Evolutionary conservation across 2,888 invertebrate genomes (phyloP).

Genomic region (Therioaphis trifolii): DNA sequence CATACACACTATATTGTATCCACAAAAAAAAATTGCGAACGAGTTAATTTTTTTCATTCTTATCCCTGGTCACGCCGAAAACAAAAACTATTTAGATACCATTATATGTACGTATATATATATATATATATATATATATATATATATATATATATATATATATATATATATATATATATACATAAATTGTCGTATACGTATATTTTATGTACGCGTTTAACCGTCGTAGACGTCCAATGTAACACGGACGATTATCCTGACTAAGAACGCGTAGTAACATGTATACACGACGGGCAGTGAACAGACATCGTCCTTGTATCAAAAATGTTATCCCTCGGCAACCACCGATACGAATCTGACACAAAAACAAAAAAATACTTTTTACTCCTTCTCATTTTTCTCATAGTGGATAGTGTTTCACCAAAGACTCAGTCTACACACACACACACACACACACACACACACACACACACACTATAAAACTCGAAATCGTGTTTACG

Average conservation of each 20-base stretch:
- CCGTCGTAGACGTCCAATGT: background rate
- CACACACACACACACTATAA: background rate
- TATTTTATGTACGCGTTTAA: background rate
- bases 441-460: background rate
- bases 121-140: no score
- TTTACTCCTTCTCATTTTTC: background rate
- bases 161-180: no score
- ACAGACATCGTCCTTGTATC: background rate
- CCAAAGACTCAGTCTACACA: background rate
- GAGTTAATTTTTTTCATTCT: background rate
- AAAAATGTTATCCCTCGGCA: background rate
- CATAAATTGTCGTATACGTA: no score
- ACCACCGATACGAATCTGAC: constrained; percentile 13
- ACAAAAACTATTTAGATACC: background rate
- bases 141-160: no score
- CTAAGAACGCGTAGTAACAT: background rate
- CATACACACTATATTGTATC: background rate
- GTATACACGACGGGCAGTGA: background rate
- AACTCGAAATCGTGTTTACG: background rate
- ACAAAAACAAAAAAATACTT: background rate
- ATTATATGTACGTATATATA: background rate
- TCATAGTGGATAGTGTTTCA: constrained; percentile 10
- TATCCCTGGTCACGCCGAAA: background rate
- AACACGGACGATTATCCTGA: background rate
- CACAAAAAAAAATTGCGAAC: background rate